Conservation (phyloP, 53 echinoderm and acorn worm species). For the Paracentrotus lividus region DNA sequence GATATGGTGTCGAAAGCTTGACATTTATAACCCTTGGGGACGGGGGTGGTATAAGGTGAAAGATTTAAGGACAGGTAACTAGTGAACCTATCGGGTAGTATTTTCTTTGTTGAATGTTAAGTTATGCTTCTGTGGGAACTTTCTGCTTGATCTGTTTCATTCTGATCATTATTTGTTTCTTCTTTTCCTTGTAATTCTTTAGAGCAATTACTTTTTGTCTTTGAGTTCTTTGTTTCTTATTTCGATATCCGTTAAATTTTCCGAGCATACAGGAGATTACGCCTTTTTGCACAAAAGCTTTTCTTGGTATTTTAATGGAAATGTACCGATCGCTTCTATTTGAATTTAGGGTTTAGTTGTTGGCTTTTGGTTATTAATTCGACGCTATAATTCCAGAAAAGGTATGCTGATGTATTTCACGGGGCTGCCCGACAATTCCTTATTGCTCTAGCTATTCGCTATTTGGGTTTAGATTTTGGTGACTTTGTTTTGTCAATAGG, state of each 20-base stretch:
- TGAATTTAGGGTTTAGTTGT: not conserved
- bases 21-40: too few relatives aligned
- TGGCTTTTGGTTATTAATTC: not conserved
- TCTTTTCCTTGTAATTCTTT: not conserved
- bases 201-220: not conserved
- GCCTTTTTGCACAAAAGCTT: not conserved
- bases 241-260: not conserved
- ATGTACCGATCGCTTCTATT: not conserved
- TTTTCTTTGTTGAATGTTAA: not conserved
- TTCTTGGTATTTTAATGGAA: not conserved
- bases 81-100: not conserved
- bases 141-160: too few relatives aligned
- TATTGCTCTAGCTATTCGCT: too few relatives aligned
- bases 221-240: not conserved
- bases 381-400: not conserved
- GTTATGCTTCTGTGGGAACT: not conserved
- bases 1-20: too few relatives aligned
- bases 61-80: not conserved
- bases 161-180: not conserved
- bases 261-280: not conserved
- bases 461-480: too few relatives aligned
- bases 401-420: too few relatives aligned
- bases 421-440: too few relatives aligned
- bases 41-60: not conserved
- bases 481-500: too few relatives aligned